Base-by-base conservation (phyloP, 2,888 invertebrate species). In the Oscheius sp. region DNA sequence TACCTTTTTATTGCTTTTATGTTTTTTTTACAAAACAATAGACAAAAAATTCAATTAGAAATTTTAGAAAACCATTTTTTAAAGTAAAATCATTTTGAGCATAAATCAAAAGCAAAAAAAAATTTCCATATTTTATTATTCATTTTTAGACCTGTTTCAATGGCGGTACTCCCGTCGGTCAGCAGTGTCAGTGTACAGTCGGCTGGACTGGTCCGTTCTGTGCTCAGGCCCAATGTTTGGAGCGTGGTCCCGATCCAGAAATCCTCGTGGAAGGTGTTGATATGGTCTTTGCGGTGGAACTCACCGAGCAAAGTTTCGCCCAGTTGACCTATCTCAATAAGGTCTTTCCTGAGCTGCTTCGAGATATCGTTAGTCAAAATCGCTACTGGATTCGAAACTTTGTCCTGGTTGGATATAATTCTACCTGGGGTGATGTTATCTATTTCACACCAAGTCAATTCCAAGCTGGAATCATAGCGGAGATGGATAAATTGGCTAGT, bases 241-340 rank as follows among this genome's bases (percentile, higher is more conserved):
- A 69, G 32, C 61, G 69, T 6, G 77, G 77, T 38, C 69, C 70
- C 30, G 67, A 68, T 44, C 78, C 76, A 4, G 72, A 72, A 28
- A 62, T 70, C 67, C 50, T 72, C 12, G 67, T 64, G 9, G 61
- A 70, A 17, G 62, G 68, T 44, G 77, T 76, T n/a, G 77, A 80
- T 41, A 80, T 80, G 77, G 67, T 76, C 8, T 80, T 80, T 59
- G 73, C 74, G 36, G 73, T 80, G 0, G 80, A 80, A 41, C 38
- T 75, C n/a, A 77, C 80, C 8, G 51, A 47, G n/a, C 44, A 73
- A 5, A 72, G 72, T 2, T 45, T 67, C 20, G 63, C 72, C 0
- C 72, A 73, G 65, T 33, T 73, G 36, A 63, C 51, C 26, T 59
- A 62, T 22, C 67, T 79, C 22, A 54, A 71, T 26, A 28, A 49